phyloP scores from a whole-genome alignment of 2,888 invertebrate species.

The Andrena haemorrhoa region DNA sequence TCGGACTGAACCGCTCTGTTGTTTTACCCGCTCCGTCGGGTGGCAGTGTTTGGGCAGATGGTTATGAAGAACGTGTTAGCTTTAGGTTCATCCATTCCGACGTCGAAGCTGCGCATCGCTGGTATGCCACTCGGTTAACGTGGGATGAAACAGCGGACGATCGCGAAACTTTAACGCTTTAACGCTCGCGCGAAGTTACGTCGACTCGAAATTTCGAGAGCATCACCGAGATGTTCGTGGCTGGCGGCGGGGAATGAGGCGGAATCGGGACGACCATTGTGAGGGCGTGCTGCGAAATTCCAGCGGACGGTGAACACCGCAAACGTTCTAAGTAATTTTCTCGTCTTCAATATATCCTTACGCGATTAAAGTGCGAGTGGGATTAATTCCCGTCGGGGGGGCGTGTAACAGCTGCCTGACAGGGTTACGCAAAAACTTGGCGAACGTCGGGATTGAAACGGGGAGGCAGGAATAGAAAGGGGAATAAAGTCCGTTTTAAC shows the following conservation, averaged over 20 bases:
- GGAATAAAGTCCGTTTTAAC: not conserved
- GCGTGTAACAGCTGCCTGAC: not conserved
- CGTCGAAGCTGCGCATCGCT: not conserved
- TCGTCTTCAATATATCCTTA: not conserved
- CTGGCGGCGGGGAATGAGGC: conserved; percentile 16
- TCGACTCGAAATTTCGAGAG: conserved; percentile 54
- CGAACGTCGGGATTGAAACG: not conserved
- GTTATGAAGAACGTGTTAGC: not conserved
- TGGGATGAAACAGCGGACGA: conserved; percentile 33
- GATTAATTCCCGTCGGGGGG: conserved; percentile 8
- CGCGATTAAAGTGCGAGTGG: conserved; percentile 14
- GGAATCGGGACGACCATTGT: conserved; percentile 20
- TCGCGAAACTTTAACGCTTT: conserved; percentile 60
- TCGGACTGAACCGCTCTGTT: not conserved
- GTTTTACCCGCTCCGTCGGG: not conserved
- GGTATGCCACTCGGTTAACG: conserved; percentile 1
- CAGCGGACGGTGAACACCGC: not conserved
- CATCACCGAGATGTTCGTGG: conserved; percentile 21
- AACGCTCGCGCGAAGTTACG: conserved; percentile 56
- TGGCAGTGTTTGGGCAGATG: not conserved
- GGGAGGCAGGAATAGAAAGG: not conserved
- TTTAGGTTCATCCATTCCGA: not conserved
- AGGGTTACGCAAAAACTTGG: not conserved
- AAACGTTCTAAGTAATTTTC: conserved; percentile 42
- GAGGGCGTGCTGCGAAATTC: conserved; percentile 19